Evolutionary conservation across 2,888 invertebrate species (phyloP).

Genomic region (Protodeltote pygarga): DNA sequence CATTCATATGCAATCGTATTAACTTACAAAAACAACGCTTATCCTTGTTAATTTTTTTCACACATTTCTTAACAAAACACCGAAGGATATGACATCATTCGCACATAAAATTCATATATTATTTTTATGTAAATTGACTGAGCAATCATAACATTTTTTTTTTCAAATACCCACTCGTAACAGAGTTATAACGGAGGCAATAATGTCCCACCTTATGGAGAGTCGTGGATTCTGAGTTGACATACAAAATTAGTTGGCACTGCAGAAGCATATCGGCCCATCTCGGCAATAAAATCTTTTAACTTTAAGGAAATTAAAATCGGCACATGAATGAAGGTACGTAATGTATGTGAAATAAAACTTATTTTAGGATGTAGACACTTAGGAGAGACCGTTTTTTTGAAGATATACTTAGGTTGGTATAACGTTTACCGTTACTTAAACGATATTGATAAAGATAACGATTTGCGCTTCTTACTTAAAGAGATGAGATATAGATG

Average conservation of each 20-base stretch:
- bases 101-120: constrained; percentile 74
- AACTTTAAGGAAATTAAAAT: constrained; percentile 29
- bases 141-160: constrained; percentile 77
- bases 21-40: constrained; percentile 39
- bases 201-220: constrained; percentile 51
- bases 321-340: constrained; percentile 28
- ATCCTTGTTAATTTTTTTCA: constrained; percentile 59
- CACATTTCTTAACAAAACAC: constrained; percentile 65
- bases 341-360: constrained; percentile 4
- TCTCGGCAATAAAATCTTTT: constrained; percentile 31
- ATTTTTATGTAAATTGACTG: constrained; percentile 79
- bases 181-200: constrained; percentile 57
- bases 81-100: constrained; percentile 71
- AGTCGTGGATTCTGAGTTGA: constrained; percentile 42
- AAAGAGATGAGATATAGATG: too few species aligned
- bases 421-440: too few species aligned
- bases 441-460: too few species aligned
- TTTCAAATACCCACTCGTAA: constrained; percentile 67
- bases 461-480: too few species aligned
- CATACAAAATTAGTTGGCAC: constrained; percentile 52
- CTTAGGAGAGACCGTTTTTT: too few species aligned
- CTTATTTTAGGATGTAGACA: not conserved
- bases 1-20: constrained; percentile 51
- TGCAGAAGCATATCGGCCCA: constrained; percentile 49
- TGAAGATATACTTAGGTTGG: too few species aligned